phyloP scores from a whole-genome alignment of 2,797 vertebrate genomes.

The Sebastes miniatus region DNA sequence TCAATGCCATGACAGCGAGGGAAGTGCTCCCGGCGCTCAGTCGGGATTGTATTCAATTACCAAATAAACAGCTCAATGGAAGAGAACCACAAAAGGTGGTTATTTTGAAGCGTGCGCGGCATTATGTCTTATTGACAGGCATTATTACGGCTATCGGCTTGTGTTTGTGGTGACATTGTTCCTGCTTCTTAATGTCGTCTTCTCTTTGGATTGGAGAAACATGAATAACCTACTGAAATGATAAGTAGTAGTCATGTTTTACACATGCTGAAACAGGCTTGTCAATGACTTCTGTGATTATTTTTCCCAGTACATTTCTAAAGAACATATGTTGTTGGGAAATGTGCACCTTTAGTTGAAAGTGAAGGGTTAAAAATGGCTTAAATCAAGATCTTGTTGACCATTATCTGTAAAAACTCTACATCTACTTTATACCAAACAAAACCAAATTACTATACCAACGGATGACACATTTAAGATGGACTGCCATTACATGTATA shows the following conservation, averaged over 20 bases:
- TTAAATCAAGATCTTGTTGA: background rate
- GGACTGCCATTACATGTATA: background rate
- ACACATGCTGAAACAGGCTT: background rate
- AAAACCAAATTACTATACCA: background rate
- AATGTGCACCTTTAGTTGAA: background rate
- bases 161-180: constrained; percentile 2
- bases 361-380: background rate
- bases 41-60: constrained; percentile 65
- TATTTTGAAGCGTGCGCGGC: constrained; percentile 39
- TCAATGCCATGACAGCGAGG: constrained; percentile 22
- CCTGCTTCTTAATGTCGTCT: background rate
- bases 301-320: background rate
- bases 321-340: background rate
- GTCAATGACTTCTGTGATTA: background rate
- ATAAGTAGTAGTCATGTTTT: background rate
- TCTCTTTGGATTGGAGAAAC: background rate
- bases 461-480: no score
- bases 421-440: background rate
- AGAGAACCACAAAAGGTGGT: constrained; percentile 24
- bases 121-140: constrained; percentile 31
- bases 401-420: background rate
- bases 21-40: constrained; percentile 37
- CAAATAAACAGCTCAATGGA: constrained; percentile 55
- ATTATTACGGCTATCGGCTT: constrained; percentile 21
- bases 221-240: background rate